phyloP scores from a whole-genome alignment of 37 sponge, comb jelly and placozoan species.

The Oopsacas minuta region DNA sequence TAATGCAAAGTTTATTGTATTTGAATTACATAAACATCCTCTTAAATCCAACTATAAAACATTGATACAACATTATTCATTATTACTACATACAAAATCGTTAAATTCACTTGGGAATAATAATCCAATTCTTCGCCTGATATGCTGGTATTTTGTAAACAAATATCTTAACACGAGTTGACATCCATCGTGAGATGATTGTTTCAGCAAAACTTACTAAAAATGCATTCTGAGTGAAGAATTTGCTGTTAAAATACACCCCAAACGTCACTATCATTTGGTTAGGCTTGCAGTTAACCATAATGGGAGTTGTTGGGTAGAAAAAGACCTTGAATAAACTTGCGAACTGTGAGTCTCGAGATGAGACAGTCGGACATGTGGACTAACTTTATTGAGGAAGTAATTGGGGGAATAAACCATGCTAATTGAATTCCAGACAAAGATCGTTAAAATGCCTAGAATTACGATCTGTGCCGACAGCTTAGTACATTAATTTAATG shows the following conservation, averaged over 20 bases:
- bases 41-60: too few species aligned
- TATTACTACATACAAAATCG: too few species aligned
- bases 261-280: slow-evolving; percentile 2
- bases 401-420: background rate
- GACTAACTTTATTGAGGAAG: background rate
- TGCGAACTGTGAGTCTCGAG: background rate
- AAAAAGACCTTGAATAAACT: background rate
- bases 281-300: background rate
- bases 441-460: too few species aligned
- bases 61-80: too few species aligned
- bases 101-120: background rate
- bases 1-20: too few species aligned
- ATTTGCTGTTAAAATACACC: background rate
- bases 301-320: background rate
- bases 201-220: background rate
- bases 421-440: too few species aligned
- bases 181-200: slow-evolving; percentile 1
- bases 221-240: background rate
- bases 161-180: background rate
- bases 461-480: too few species aligned
- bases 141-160: background rate
- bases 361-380: background rate
- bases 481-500: too few species aligned
- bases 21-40: too few species aligned
- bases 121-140: background rate